A percentile compares a stretch with the other conserved stretches of the same genome.
These are phyloP conservation scores for Poecilia latipinna DNA, from an alignment of 2,113 vertebrate genomes.

Conservation along the genomic window DNA sequence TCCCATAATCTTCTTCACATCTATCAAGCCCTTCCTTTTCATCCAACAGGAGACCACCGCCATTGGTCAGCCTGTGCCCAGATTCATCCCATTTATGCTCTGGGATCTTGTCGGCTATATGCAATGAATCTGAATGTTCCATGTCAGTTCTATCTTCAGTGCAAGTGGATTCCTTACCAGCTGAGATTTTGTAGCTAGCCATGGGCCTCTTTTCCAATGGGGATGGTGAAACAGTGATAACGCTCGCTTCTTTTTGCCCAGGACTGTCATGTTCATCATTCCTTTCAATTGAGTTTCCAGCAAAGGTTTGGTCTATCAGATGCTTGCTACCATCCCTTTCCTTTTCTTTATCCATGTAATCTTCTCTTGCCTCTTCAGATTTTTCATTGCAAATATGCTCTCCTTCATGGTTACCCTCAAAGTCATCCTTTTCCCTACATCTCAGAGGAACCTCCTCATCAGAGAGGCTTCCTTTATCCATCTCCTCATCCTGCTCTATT, in stretches of 20 bases:
- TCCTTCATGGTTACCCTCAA: constrained; percentile 15
- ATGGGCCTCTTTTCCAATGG: constrained; percentile 58
- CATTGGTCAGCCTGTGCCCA: constrained; percentile 80
- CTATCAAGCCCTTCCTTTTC: constrained; percentile 77
- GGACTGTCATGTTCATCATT: constrained; percentile 66
- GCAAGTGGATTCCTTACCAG: constrained; percentile 50
- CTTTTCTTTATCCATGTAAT: constrained; percentile 16
- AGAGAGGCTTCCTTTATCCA: constrained; percentile 80
- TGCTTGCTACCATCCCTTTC: constrained; percentile 25
- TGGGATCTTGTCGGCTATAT: constrained; percentile 60
- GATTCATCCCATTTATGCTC: constrained; percentile 78
- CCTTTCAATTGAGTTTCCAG: constrained; percentile 16
- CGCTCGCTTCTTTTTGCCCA: constrained; percentile 56
- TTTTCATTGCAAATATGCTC: constrained; percentile 51
- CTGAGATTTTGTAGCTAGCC: constrained; percentile 66
- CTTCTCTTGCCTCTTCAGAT: constrained; percentile 20
- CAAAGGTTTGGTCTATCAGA: constrained; percentile 25
- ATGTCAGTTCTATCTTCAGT: constrained; percentile 60
- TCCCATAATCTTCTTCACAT: constrained; percentile 73
- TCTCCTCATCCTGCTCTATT: constrained; percentile 76
- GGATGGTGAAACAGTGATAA: constrained; percentile 56
- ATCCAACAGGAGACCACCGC: constrained; percentile 73
- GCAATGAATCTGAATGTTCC: constrained; percentile 35
- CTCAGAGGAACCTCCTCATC: constrained; percentile 83
- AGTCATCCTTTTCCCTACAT: constrained; percentile 75